Conservation (phyloP, 2,113 vertebrate genomes). For the Alethe diademata region DNA sequence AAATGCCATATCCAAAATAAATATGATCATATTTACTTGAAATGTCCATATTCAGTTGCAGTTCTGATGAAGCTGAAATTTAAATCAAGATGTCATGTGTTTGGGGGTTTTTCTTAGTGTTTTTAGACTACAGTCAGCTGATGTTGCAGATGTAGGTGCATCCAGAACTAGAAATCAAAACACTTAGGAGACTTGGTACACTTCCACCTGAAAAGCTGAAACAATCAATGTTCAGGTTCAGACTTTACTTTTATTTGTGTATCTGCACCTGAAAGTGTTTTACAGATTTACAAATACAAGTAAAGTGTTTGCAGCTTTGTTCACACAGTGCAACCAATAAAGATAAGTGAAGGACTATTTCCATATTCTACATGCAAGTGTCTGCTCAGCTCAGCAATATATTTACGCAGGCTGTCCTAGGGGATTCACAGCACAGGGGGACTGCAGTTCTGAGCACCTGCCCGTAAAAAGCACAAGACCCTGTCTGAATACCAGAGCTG, state of each 20-base stretch:
- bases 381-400: background rate
- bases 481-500: background rate
- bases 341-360: background rate
- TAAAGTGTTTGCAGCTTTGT: background rate
- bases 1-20: background rate
- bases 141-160: background rate
- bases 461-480: background rate
- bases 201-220: background rate
- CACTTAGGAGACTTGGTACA: background rate
- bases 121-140: background rate
- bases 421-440: background rate
- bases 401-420: fast-evolving
- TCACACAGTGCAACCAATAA: background rate
- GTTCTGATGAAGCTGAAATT: background rate
- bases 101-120: too few species aligned
- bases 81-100: background rate
- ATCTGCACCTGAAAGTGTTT: too few species aligned
- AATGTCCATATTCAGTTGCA: background rate
- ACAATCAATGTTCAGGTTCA: background rate
- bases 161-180: background rate
- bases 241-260: too few species aligned
- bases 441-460: background rate
- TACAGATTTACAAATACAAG: background rate
- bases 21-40: background rate
- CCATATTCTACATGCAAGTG: fast-evolving